Conservation (phyloP, 2,113 vertebrate species). For the Eira barbara region DNA sequence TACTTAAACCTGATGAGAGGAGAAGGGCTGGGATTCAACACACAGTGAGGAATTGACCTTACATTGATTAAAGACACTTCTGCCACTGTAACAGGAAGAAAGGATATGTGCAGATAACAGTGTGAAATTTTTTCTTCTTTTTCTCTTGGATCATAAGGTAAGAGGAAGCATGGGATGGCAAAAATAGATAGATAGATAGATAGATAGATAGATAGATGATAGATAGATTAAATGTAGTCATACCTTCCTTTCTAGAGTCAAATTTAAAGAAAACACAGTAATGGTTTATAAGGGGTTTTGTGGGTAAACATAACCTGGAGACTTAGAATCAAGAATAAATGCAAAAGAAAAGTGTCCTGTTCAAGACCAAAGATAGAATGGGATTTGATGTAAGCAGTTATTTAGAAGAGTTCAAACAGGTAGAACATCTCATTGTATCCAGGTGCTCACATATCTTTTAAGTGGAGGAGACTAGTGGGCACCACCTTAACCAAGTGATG, state of each 20-base stretch:
- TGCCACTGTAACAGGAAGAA: background rate
- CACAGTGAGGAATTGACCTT: background rate
- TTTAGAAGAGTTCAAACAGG: background rate
- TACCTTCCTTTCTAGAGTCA: background rate
- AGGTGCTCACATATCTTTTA: background rate
- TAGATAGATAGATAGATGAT: background rate
- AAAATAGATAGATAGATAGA: background rate
- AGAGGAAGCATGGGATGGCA: background rate
- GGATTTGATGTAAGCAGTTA: background rate
- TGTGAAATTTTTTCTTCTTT: background rate
- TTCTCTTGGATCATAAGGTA: background rate
- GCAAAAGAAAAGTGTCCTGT: background rate
- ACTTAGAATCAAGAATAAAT: background rate
- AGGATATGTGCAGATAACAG: background rate
- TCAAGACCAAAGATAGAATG: background rate
- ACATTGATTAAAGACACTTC: background rate
- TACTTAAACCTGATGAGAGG: background rate
- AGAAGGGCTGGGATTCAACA: background rate
- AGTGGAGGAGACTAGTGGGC: background rate
- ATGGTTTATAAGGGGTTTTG: background rate
- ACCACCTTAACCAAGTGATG: background rate
- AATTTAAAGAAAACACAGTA: background rate
- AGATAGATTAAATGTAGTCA: background rate
- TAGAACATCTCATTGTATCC: background rate
- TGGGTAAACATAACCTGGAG: background rate